Evolutionary conservation across 2,888 invertebrate species (phyloP).

Genomic region (Synergus laeviventris): DNA sequence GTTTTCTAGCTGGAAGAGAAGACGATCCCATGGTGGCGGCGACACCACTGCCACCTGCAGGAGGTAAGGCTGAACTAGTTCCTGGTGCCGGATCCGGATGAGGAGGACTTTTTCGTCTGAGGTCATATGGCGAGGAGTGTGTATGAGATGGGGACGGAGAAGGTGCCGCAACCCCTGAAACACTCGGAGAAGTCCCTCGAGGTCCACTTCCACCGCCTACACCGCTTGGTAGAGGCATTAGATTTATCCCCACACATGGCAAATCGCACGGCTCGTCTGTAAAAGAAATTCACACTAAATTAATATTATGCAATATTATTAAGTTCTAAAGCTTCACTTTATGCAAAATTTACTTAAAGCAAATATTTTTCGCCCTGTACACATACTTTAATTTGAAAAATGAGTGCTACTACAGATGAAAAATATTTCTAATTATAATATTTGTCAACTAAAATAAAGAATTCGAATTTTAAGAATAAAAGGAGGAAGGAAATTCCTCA

Average conservation of each 20-base stretch:
- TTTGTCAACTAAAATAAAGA: no score
- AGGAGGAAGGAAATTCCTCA: conserved; percentile 29
- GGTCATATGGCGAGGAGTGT: conserved; percentile 93
- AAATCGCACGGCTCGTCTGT: conserved; percentile 89
- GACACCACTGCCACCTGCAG: conserved; percentile 76
- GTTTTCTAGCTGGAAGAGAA: conserved; percentile 90
- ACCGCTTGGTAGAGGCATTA: conserved; percentile 68
- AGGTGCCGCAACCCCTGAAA: conserved; percentile 73
- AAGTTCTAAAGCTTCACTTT: neutral
- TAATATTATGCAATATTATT: conserved; percentile 5
- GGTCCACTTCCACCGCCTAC: conserved; percentile 79
- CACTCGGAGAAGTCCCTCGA: conserved; percentile 76
- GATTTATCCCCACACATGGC: conserved; percentile 80
- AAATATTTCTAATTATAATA: no score
- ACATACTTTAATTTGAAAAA: no score
- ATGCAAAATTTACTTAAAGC: no score
- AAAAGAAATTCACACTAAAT: conserved; percentile 59
- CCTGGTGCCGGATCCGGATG: conserved; percentile 84
- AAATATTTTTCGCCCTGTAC: no score
- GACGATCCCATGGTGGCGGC: conserved; percentile 78
- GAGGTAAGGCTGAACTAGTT: conserved; percentile 77
- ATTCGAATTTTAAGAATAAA: neutral
- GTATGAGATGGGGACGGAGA: conserved; percentile 74
- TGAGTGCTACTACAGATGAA: no score
- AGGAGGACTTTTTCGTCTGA: conserved; percentile 90